Evolutionary conservation across 64 coral and sea anemone genomes (phyloP).

Genomic region (Hydrozoanthus tunicans): DNA sequence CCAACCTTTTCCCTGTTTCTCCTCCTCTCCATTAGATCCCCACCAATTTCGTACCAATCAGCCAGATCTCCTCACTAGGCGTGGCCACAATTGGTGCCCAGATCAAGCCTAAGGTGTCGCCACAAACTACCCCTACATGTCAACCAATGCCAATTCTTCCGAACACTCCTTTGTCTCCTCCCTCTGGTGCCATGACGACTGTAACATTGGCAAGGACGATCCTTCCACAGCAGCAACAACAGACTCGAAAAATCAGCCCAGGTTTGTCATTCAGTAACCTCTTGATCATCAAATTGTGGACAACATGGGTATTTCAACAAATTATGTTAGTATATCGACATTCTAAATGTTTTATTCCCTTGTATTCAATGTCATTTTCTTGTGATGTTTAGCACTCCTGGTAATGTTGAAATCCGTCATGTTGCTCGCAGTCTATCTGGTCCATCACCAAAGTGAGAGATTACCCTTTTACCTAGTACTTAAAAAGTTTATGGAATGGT

Average conservation of each 20-base stretch:
- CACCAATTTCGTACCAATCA: constrained; percentile 83
- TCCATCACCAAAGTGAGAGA: too few species aligned
- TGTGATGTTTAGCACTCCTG: too few species aligned
- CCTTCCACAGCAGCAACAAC: constrained; percentile 75
- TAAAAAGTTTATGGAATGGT: too few species aligned
- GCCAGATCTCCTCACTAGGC: constrained; percentile 75
- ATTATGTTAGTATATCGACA: too few species aligned
- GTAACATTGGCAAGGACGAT: constrained; percentile 84
- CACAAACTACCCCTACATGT: constrained; percentile 80
- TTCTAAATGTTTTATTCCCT: too few species aligned
- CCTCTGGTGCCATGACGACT: constrained; percentile 76
- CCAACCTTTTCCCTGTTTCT: background rate
- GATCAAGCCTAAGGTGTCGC: constrained; percentile 83
- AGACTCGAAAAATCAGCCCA: constrained; percentile 76
- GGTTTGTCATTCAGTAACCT: background rate
- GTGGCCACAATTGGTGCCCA: constrained; percentile 78
- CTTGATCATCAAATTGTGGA: too few species aligned
- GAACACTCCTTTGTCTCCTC: constrained; percentile 88
- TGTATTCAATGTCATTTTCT: too few species aligned
- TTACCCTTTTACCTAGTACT: too few species aligned
- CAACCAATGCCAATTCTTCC: constrained; percentile 89
- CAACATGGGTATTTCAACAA: too few species aligned
- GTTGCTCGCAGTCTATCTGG: too few species aligned
- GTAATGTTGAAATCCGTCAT: too few species aligned
- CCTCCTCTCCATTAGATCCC: constrained; percentile 56